A percentile compares a stretch with the other conserved stretches of the same genome.
phyloP scores from a whole-genome alignment of 2,113 vertebrate species.

The Acrocephalus kingi region DNA sequence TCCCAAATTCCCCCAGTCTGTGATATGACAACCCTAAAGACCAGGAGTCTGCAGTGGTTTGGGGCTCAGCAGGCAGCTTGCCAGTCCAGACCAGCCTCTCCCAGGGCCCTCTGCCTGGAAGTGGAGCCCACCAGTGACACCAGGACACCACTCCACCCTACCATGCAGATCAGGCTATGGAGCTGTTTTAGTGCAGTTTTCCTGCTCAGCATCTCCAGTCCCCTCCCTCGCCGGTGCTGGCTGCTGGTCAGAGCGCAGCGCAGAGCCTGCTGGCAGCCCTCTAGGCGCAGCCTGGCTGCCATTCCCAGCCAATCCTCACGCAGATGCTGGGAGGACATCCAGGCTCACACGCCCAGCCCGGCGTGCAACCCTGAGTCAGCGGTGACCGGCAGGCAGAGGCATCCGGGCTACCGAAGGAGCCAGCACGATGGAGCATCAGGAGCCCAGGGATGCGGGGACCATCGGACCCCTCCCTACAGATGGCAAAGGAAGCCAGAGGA shows the following conservation, averaged over 20 bases:
- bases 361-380: constrained; percentile 10
- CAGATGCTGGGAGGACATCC: neutral
- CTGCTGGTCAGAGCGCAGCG: accelerated
- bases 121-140: neutral
- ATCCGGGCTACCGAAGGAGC: accelerated
- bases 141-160: accelerated
- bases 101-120: neutral
- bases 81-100: neutral
- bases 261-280: neutral
- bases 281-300: neutral
- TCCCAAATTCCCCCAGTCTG: neutral
- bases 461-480: neutral
- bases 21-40: accelerated
- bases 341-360: neutral
- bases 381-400: neutral
- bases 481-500: accelerated
- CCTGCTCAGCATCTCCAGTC: neutral
- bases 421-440: neutral
- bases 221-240: neutral
- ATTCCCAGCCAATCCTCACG: neutral
- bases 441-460: accelerated
- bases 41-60: neutral
- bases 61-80: neutral
- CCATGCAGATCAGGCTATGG: accelerated
- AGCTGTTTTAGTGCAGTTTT: neutral